phyloP scores from a whole-genome alignment of 2,888 invertebrate species.

The Eulithis testata region DNA sequence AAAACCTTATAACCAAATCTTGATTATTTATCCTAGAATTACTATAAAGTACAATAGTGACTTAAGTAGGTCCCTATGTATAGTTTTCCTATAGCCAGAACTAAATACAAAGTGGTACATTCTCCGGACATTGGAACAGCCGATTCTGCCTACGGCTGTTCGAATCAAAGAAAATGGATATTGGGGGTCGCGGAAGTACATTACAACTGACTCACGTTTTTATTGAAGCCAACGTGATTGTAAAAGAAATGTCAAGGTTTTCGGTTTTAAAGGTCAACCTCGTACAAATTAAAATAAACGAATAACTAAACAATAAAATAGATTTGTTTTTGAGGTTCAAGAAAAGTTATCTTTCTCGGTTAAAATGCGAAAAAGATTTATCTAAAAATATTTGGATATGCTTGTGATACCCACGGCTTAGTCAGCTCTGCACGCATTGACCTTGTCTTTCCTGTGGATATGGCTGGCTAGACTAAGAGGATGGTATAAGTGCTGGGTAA shows the following conservation, averaged over 20 bases:
- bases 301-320: neutral
- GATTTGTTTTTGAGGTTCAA: neutral
- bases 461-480: too few relatives aligned
- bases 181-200: conserved; percentile 26
- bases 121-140: neutral
- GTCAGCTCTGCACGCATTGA: too few relatives aligned
- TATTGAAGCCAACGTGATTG: conserved; percentile 41
- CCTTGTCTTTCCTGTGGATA: too few relatives aligned
- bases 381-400: too few relatives aligned
- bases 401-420: too few relatives aligned
- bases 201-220: conserved; percentile 38
- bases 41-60: too few relatives aligned
- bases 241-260: conserved; percentile 25
- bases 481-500: too few relatives aligned
- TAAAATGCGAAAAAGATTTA: too few relatives aligned
- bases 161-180: conserved; percentile 27
- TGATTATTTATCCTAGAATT: too few relatives aligned
- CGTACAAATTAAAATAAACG: neutral
- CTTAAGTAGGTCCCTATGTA: neutral
- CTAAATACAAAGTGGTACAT: conserved; percentile 19
- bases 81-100: conserved; percentile 7
- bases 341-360: too few relatives aligned
- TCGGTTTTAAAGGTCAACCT: neutral
- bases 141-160: conserved; percentile 13
- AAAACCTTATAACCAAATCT: too few relatives aligned